Evolutionary conservation across 2,113 vertebrate species (phyloP), one percentile per base, ranked within the genome.

Genomic region (Vicugna pacos): DNA sequence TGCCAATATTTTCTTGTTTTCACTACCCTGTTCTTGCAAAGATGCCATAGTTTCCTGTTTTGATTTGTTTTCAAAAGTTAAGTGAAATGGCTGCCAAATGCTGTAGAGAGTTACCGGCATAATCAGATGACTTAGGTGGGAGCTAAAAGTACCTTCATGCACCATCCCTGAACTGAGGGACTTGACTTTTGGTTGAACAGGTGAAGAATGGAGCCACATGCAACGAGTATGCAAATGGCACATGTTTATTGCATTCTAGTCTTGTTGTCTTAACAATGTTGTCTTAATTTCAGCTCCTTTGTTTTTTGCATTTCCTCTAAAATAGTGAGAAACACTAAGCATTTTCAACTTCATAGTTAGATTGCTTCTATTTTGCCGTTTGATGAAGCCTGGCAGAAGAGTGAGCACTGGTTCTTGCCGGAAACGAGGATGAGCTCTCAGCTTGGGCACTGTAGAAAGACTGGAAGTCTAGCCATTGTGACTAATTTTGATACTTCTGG

Each of bases 291-390:
- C 38, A 87, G 2, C 32, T 69, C 35, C 42, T 91, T 79, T 87
- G 50, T 80, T 69, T 52, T 92, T 96, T 50, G 4, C n/a, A 69
- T 86, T 87, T 96, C 12, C 56, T 93, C 79, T 56, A 32, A 89
- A 92, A 87, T 48, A 82, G 17, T 72, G 79, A 79, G 35, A 90
- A 85, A 42, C 20, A 60, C 42, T 60, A 46, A 15, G 60, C 32
- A 22, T 73, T 93, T 89, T 70, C 72, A 96, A 46, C 16, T 20
- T 56, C 15, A 20, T 22, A 89, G 30, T 15, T 80, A 86, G 89
- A 93, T 52, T 56, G 32, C 58, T 95, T 97, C 81, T 30, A 7
- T 87, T 92, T 82, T 80, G 30, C 46, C 85, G 17, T 72, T 81
- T 86, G 26, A 94, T 32, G 16, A 91, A 77, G 17, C 4, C 14